phyloP scores from a whole-genome alignment of 2,797 vertebrate species.

The Neoniphon sammara region DNA sequence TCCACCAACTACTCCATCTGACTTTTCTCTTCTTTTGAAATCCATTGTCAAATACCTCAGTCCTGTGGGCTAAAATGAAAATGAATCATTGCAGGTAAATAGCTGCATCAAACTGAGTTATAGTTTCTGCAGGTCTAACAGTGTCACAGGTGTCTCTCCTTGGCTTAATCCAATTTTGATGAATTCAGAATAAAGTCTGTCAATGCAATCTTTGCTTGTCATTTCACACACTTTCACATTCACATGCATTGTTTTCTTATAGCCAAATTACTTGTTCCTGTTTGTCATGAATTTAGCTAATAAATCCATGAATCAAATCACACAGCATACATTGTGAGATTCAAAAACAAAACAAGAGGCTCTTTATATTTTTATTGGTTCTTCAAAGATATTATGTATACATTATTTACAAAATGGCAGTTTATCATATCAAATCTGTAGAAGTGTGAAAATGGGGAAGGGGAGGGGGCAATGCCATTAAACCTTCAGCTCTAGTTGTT shows the following conservation, averaged over 20 bases:
- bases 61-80: neutral
- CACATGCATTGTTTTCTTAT: neutral
- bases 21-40: neutral
- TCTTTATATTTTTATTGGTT: slow-evolving; percentile 75
- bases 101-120: neutral
- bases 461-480: slow-evolving; percentile 47
- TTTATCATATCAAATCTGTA: slow-evolving; percentile 70
- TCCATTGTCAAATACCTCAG: neutral
- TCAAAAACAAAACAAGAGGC: neutral
- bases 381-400: slow-evolving; percentile 73
- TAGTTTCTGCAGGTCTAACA: neutral
- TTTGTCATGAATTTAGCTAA: neutral
- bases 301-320: neutral
- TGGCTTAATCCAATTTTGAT: neutral
- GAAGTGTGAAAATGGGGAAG: slow-evolving; percentile 20
- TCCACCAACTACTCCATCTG: neutral
- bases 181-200: slow-evolving; percentile 57
- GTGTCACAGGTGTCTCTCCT: slow-evolving; percentile 43
- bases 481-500: slow-evolving; percentile 73
- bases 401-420: slow-evolving; percentile 81
- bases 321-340: neutral
- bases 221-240: too few species aligned
- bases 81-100: neutral
- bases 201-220: neutral
- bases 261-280: neutral